These are phyloP conservation scores for Thaumetopoea pityocampa DNA, from an alignment of 1,140 invertebrate genomes.

Conservation along the genomic window DNA sequence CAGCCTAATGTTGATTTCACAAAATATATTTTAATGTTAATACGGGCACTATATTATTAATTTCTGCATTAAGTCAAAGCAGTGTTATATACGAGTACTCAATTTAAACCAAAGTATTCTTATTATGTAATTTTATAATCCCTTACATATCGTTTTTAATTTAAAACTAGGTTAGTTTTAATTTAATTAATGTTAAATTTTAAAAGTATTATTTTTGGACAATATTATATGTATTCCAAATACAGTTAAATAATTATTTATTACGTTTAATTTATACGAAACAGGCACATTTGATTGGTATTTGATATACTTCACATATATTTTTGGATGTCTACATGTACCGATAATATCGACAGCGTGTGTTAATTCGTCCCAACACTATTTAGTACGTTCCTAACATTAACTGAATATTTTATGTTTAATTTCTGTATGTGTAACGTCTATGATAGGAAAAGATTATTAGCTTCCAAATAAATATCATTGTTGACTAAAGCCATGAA, in stretches of 20 bases:
- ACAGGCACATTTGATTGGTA: too few relatives aligned
- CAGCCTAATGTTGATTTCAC: too few relatives aligned
- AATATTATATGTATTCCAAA: constrained; percentile 28
- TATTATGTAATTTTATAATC: constrained; percentile 31
- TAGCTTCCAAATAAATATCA: constrained; percentile 71
- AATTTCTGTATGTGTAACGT: constrained; percentile 40
- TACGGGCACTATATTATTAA: constrained; percentile 6
- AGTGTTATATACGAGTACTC: constrained; percentile 30
- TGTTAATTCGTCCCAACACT: constrained; percentile 24
- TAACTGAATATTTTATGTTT: constrained; percentile 32
- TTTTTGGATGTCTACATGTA: constrained; percentile 4
- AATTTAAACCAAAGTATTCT: constrained; percentile 58
- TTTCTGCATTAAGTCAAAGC: constrained; percentile 13
- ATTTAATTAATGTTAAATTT: constrained; percentile 30
- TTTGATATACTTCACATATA: not conserved
- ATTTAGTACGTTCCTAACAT: constrained; percentile 32
- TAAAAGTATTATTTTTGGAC: constrained; percentile 41
- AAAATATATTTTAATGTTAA: too few relatives aligned
- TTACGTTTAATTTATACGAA: too few relatives aligned
- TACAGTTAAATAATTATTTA: constrained; percentile 8
- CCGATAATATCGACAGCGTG: constrained; percentile 8
- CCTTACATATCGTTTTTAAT: constrained; percentile 22
- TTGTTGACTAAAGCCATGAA: constrained; percentile 48
- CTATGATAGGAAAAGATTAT: constrained; percentile 40
- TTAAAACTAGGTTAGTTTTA: constrained; percentile 31